phyloP scores from a whole-genome alignment of 2,888 invertebrate genomes.

The Cynaeus angustus region DNA sequence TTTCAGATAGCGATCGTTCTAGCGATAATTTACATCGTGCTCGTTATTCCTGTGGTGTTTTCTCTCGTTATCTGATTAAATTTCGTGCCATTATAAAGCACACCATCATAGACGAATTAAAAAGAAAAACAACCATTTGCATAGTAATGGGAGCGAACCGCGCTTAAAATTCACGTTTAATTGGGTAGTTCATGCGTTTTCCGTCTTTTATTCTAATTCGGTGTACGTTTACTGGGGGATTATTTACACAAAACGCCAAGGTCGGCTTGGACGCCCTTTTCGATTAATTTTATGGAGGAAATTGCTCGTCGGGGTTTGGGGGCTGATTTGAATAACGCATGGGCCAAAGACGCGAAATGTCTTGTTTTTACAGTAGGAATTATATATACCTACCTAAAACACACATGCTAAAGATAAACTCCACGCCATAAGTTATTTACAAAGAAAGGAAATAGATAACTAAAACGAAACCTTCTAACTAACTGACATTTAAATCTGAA shows the following conservation, averaged over 20 bases:
- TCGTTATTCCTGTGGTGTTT: constrained; percentile 42
- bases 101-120: constrained; percentile 42
- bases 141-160: constrained; percentile 36
- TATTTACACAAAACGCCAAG: constrained; percentile 31
- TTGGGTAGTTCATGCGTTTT: constrained; percentile 27
- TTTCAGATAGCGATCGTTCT: not conserved
- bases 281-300: constrained; percentile 18
- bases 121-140: constrained; percentile 47
- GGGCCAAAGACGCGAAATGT: not conserved
- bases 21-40: constrained; percentile 38
- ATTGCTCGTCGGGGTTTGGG: constrained; percentile 14
- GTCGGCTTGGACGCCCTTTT: constrained; percentile 17
- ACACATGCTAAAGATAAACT: no score
- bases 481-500: no score
- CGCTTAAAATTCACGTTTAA: constrained; percentile 38
- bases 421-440: no score
- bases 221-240: constrained; percentile 21
- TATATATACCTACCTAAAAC: no score
- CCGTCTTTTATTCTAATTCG: constrained; percentile 27
- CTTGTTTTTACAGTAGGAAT: not conserved
- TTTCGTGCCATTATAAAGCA: constrained; percentile 41
- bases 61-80: constrained; percentile 41
- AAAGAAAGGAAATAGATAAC: no score
- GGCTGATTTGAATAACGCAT: constrained; percentile 19
- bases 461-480: no score